phyloP scores from a whole-genome alignment of 1,140 invertebrate genomes.

The Drosophila truncata region DNA sequence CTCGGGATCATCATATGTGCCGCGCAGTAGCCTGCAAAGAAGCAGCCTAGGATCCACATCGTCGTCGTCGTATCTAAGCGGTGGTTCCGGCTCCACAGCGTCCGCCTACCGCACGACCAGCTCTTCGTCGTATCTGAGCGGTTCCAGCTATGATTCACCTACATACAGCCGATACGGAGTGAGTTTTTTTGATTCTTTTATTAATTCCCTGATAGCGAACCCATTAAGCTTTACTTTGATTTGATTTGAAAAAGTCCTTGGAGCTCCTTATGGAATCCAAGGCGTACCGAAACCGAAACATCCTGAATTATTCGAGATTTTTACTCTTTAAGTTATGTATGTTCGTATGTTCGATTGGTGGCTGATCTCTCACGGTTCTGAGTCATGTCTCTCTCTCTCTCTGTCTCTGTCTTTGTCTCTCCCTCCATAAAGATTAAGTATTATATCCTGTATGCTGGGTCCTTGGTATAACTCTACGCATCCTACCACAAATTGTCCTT shows the following conservation, averaged over 20 bases:
- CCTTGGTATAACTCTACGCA: conserved; percentile 41
- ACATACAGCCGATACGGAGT: conserved; percentile 82
- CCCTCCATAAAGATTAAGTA: conserved; percentile 10
- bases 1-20: conserved; percentile 49
- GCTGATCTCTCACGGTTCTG: conserved; percentile 44
- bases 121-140: conserved; percentile 64
- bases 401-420: conserved; percentile 16
- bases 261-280: neutral
- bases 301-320: conserved; percentile 10
- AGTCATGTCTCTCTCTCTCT: conserved; percentile 16
- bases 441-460: conserved; percentile 36
- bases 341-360: conserved; percentile 30
- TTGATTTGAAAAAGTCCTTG: conserved; percentile 13
- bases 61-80: conserved; percentile 63
- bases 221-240: conserved; percentile 14
- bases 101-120: conserved; percentile 68
- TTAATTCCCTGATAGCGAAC: conserved; percentile 1
- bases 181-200: conserved; percentile 48
- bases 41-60: conserved; percentile 64
- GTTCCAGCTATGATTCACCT: conserved; percentile 78
- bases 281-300: conserved; percentile 22
- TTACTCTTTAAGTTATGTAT: conserved; percentile 35
- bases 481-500: neutral
- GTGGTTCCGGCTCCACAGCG: conserved; percentile 48
- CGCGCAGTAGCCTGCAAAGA: conserved; percentile 52